Percentiles rank a stretch among this genome's conserved stretches.
Evolutionary conservation across 1,140 invertebrate species (phyloP).

Genomic region (Lucilia sericata): DNA sequence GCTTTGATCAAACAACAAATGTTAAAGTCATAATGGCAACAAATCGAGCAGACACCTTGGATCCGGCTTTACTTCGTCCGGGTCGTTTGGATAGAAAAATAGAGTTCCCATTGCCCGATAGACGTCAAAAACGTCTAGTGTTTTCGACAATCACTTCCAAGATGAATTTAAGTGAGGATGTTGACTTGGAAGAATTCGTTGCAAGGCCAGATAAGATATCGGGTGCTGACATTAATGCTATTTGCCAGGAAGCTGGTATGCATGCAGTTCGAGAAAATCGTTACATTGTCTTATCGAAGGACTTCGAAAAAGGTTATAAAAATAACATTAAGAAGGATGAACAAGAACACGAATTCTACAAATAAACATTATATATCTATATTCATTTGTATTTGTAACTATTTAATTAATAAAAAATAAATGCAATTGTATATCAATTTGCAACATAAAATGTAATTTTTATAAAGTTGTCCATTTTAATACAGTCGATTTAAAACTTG

Average conservation of each 20-base stretch:
- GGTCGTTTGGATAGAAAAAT: slow-evolving; percentile 99
- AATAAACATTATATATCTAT: slow-evolving; percentile 75
- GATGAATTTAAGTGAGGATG: slow-evolving; percentile 99
- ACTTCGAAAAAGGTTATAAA: slow-evolving; percentile 99
- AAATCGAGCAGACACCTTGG: slow-evolving; percentile 95
- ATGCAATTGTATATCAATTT: no score
- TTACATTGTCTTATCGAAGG: slow-evolving; percentile 94
- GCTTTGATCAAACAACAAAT: slow-evolving; percentile 99
- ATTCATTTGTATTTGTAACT: not conserved
- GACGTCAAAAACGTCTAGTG: slow-evolving; percentile 96
- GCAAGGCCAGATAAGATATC: slow-evolving; percentile 98
- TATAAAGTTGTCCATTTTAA: no score
- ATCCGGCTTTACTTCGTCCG: slow-evolving; percentile 96
- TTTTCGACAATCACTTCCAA: slow-evolving; percentile 98
- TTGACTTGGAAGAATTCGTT: slow-evolving; percentile 99
- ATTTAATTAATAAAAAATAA: no score
- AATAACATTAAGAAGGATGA: slow-evolving; percentile 99
- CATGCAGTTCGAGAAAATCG: slow-evolving; percentile 99
- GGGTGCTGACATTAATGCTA: slow-evolving; percentile 99
- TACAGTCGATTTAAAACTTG: no score
- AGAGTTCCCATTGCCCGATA: slow-evolving; percentile 97
- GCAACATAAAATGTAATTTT: no score
- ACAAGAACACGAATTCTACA: slow-evolving; percentile 99
- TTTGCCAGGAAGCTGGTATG: slow-evolving; percentile 97
- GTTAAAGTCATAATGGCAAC: slow-evolving; percentile 99